These are phyloP conservation scores for Archocentrus centrarchus DNA, from an alignment of 2,113 vertebrate species.

Conservation along the genomic window DNA sequence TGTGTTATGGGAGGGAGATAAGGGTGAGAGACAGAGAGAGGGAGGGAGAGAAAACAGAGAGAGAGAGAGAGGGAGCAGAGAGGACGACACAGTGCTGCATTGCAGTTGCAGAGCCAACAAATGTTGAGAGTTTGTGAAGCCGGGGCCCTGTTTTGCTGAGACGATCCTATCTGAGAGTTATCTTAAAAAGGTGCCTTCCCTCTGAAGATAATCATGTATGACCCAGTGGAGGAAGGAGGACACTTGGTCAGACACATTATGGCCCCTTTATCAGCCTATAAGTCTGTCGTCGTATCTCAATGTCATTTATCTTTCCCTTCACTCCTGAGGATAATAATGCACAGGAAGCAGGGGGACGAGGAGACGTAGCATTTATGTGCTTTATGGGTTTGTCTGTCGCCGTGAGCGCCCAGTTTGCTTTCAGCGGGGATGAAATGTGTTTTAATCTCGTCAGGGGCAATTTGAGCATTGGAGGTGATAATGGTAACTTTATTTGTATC, in stretches of 20 bases:
- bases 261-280: slow-evolving; percentile 56
- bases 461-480: slow-evolving; percentile 33
- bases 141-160: slow-evolving; percentile 36
- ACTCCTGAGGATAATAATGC: slow-evolving; percentile 40
- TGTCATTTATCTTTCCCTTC: slow-evolving; percentile 50
- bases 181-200: slow-evolving; percentile 34
- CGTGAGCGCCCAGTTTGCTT: slow-evolving; percentile 13
- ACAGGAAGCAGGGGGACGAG: not conserved
- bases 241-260: slow-evolving; percentile 48
- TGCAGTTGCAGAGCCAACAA: slow-evolving; percentile 69
- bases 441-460: slow-evolving; percentile 53
- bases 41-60: slow-evolving; percentile 26
- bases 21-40: slow-evolving; percentile 55
- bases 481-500: slow-evolving; percentile 51
- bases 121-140: slow-evolving; percentile 48
- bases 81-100: slow-evolving; percentile 73
- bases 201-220: slow-evolving; percentile 52
- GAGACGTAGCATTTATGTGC: slow-evolving; percentile 40
- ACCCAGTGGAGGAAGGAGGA: slow-evolving; percentile 56
- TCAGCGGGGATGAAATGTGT: slow-evolving; percentile 45
- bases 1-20: slow-evolving; percentile 50
- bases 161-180: slow-evolving; percentile 30
- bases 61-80: slow-evolving; percentile 42
- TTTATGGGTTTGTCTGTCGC: slow-evolving; percentile 49
- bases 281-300: slow-evolving; percentile 38